These are phyloP conservation scores for Apotomis betuletana DNA, from an alignment of 2,888 invertebrate species.

Conservation along the genomic window DNA sequence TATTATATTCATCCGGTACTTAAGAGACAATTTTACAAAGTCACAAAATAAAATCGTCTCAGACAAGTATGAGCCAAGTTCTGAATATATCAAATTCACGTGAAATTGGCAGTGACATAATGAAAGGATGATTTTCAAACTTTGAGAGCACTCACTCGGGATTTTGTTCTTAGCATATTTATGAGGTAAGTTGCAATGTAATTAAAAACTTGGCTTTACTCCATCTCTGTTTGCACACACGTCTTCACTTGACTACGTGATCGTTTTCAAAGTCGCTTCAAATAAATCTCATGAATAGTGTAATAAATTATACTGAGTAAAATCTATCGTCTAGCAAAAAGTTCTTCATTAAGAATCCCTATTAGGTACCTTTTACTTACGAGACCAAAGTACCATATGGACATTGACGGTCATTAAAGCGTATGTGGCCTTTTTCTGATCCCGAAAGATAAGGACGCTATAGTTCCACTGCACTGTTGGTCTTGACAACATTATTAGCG, in stretches of 20 bases:
- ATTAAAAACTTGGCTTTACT: conserved; percentile 46
- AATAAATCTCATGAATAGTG: conserved; percentile 25
- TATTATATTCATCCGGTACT: too few species aligned
- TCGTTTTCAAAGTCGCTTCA: conserved; percentile 36
- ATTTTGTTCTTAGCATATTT: conserved; percentile 42
- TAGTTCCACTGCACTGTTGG: too few species aligned
- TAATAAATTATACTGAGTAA: conserved; percentile 15
- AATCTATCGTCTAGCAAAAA: not conserved
- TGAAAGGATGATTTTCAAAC: conserved; percentile 38
- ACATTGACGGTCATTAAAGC: too few species aligned
- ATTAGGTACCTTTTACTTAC: too few species aligned
- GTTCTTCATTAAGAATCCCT: too few species aligned
- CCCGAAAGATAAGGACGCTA: too few species aligned
- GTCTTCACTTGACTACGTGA: conserved; percentile 41
- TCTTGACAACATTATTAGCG: too few species aligned
- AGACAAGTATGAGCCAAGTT: conserved; percentile 6
- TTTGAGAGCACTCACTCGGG: conserved; percentile 26
- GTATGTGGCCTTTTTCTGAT: too few species aligned
- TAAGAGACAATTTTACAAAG: not conserved
- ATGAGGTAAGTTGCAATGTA: conserved; percentile 44
- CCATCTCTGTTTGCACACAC: conserved; percentile 33
- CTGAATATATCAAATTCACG: conserved; percentile 14
- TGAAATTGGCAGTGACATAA: conserved; percentile 26
- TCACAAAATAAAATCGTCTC: not conserved
- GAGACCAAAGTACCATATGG: too few species aligned